Evolutionary conservation across 92 coral and sea anemone genomes (phyloP), one percentile per base, ranked within the genome.

Genomic region (Muricea muricata): DNA sequence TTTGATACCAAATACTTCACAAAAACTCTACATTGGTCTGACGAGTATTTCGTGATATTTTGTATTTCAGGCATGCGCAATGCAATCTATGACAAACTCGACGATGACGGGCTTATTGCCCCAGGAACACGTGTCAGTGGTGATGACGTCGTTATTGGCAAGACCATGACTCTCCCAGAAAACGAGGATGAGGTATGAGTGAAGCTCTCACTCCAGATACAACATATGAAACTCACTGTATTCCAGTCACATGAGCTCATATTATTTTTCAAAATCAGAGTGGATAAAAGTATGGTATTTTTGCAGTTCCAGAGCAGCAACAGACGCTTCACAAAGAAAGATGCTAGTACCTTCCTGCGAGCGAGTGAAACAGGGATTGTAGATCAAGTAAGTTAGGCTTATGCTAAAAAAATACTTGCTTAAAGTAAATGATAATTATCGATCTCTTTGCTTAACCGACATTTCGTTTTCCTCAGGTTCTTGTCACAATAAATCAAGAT

Each of bases 331-430:
- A 71, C 89, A 26, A 96, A 96, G 94, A 96, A 93, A 75, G 99
- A 96, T 86, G 88, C 99, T 3, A 96, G 99, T 81, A 96, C 99
- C 7, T 96, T 94, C 83, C 54, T 96, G 46, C 83, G 99, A 25
- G 98, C 99, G 34, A 96, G 99, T 72, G 99, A 96, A 84, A 96
- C 99, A 7, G 99, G 99, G 13, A 96, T 96, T 32, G 99, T 96
- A 0, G 99, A 96, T 60, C 99, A 96, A 90, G 99, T 96, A 32
- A 41, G 89, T 77, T n/a, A n/a, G n/a, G n/a, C n/a, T n/a, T n/a
- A n/a, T n/a, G n/a, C n/a, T n/a, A n/a, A n/a, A 37, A 37, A 9
- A 37, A 37, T 1, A 14, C 8, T 45, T 17, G 15, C 12, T 32
- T 6, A 25, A 65, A 67, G 30, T 5, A 1, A 23, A 23, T 7